A percentile compares a stretch with the other conserved stretches of the same genome.
Conservation (phyloP, 2,888 invertebrate genomes). For the Ochropleura plecta region DNA sequence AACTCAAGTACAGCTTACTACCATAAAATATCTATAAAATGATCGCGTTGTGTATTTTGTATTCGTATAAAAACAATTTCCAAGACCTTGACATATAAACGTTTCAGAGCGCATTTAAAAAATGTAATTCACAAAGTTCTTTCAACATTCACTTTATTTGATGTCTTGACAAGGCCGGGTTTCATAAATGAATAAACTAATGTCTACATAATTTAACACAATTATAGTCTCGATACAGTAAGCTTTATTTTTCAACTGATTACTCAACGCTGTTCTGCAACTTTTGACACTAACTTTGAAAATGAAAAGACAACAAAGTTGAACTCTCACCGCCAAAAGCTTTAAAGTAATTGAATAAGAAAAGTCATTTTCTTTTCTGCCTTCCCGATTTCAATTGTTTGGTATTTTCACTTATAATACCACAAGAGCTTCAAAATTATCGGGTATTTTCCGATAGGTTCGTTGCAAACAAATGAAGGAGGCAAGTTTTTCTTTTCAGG, state of each 20-base stretch:
- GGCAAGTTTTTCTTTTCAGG: no score
- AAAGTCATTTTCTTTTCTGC: background rate
- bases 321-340: background rate
- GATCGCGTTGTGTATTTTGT: background rate
- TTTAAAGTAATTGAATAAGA: background rate
- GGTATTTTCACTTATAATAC: no score
- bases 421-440: no score
- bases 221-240: slow-evolving; percentile 31
- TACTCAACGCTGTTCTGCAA: slow-evolving; percentile 11
- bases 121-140: slow-evolving; percentile 22
- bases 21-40: slow-evolving; percentile 17
- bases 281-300: slow-evolving; percentile 24
- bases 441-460: no score
- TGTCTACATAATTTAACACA: slow-evolving; percentile 24
- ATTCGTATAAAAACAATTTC: slow-evolving; percentile 34
- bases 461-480: no score
- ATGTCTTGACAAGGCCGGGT: slow-evolving; percentile 34
- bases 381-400: slow-evolving; percentile 1
- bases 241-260: slow-evolving; percentile 36
- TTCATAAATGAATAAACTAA: slow-evolving; percentile 33
- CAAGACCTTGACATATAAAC: slow-evolving; percentile 35
- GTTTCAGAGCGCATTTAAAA: slow-evolving; percentile 40
- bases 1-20: background rate
- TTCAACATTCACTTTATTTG: slow-evolving; percentile 47
- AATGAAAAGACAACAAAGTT: slow-evolving; percentile 21